Conservation (phyloP, 1,140 invertebrate genomes). For the Drosophila varians region DNA sequence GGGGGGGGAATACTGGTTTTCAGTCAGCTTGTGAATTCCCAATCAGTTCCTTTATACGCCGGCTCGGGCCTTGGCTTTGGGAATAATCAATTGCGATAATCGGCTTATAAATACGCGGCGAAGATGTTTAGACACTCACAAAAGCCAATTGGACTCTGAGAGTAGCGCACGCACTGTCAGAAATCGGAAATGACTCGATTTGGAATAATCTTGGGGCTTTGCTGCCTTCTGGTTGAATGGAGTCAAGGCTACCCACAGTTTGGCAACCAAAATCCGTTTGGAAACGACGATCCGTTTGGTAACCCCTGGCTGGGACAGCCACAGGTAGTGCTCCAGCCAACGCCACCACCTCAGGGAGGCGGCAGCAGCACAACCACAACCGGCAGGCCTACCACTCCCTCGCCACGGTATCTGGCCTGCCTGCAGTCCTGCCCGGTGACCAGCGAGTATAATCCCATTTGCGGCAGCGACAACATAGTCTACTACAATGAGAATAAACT, state of each 20-base stretch:
- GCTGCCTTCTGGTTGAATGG: conserved; percentile 1
- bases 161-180: conserved; percentile 2
- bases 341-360: background rate
- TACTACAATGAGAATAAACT: conserved; percentile 87
- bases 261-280: background rate
- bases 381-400: conserved; percentile 29
- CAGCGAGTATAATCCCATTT: conserved; percentile 88
- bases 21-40: background rate
- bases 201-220: background rate
- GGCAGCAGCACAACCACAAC: conserved; percentile 22
- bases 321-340: background rate
- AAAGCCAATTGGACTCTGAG: conserved; percentile 4
- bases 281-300: background rate
- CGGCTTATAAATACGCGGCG: conserved; percentile 21
- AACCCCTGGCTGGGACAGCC: conserved; percentile 8
- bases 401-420: conserved; percentile 56
- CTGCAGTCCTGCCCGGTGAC: conserved; percentile 82
- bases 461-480: conserved; percentile 87
- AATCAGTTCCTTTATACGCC: conserved; percentile 10
- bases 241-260: conserved; percentile 19
- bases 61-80: background rate
- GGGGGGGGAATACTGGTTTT: conserved; percentile 14
- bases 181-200: conserved; percentile 7
- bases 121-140: background rate
- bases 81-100: conserved; percentile 7